Base-by-base conservation (phyloP, 2,888 invertebrate genomes). In the Ptychoptera albimana region DNA sequence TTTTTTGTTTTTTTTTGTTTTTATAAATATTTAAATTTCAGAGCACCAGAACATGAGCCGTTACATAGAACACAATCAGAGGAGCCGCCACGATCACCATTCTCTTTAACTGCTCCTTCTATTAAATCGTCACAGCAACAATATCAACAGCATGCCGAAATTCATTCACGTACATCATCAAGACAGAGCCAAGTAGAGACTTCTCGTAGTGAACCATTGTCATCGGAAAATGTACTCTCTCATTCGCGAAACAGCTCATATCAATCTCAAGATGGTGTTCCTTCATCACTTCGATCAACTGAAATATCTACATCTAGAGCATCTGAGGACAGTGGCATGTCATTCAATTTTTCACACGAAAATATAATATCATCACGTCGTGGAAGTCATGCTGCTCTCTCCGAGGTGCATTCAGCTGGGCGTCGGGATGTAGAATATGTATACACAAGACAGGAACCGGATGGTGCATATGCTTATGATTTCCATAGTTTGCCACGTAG, bases 1-100 rank as follows among this genome's bases (percentile, higher is more conserved):
- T n/a, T n/a, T n/a, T n/a, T n/a, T n/a, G n/a, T n/a, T n/a, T n/a
- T n/a, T n/a, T n/a, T n/a, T n/a, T 38, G 4, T n/a, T 11, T 32
- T 37, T 39, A 34, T 30, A 8, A 35, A 12, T 12, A 37, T 29
- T 44, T 16, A 23, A 42, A 39, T 49, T 43, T 0, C 43, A 60
- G 60, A 37, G 44, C 48, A 34, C 39, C 49, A 16, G 79, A 81
- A 16, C 87, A 86, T 56, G 85, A 85, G 52, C 77, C 78, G 50
- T 67, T 87, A 43, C 82, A 84, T 55, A 73, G 87, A 56, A 86
- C 87, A 1, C 85, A 86, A 60, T 86, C 86, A 37, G 87, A 87
- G 62, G 86, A 85, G 60, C 83, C 84, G 6, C 82, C 82, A 4
- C 69, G 79, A 51, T 82, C 82, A n/a, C 57, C 60, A 9, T 49